A percentile compares a stretch with the other conserved stretches of the same genome.
Conservation (phyloP, 2,797 vertebrate genomes). For the Darevskia nairensis region DNA sequence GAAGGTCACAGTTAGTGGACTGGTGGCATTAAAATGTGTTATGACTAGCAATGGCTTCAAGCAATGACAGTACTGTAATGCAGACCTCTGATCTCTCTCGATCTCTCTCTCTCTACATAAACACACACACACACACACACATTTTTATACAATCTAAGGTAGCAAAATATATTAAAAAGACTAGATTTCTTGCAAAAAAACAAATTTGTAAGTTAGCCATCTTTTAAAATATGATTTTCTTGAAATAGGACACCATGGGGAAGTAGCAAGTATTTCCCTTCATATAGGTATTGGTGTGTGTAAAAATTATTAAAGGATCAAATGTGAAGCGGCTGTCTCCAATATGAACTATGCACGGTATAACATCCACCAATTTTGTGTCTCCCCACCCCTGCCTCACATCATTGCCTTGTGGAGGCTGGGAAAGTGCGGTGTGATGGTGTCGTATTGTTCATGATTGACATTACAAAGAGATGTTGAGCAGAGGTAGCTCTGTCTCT, state of each 20-base stretch:
- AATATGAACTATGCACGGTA: not conserved
- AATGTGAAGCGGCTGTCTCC: not conserved
- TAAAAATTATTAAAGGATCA: not conserved
- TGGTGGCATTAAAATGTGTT: slow-evolving; percentile 44
- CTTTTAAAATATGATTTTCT: slow-evolving; percentile 11
- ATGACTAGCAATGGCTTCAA: slow-evolving; percentile 35
- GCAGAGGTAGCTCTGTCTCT: not conserved
- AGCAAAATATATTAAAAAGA: not conserved
- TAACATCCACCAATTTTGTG: not conserved
- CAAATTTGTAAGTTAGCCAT: slow-evolving; percentile 27
- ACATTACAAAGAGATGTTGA: not conserved
- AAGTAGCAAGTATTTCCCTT: not conserved
- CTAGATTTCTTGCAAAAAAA: not conserved
- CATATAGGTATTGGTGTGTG: no score
- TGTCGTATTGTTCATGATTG: not conserved
- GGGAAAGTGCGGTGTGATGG: not conserved
- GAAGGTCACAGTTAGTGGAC: not conserved
- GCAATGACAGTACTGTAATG: slow-evolving; percentile 12
- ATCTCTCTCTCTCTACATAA: no score
- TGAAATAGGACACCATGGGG: not conserved
- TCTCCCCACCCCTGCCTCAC: not conserved
- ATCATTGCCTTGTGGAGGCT: not conserved
- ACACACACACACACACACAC: no score
- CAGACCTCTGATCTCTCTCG: not conserved
- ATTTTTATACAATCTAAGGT: slow-evolving; percentile 34